Evolutionary conservation across 2,888 invertebrate species (phyloP).

Genomic region (Troides aeacus): DNA sequence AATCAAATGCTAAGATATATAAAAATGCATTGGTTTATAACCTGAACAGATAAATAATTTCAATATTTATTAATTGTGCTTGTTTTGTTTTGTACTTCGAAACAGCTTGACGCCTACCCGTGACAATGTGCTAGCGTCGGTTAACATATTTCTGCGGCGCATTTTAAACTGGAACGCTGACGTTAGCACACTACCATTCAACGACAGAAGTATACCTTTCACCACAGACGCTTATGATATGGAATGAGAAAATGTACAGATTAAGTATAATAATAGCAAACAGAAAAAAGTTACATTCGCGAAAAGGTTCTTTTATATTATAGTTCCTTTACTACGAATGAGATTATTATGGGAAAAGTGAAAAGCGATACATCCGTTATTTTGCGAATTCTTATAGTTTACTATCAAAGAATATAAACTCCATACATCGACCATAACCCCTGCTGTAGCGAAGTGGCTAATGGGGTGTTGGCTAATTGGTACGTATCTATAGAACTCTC

Average conservation of each 20-base stretch:
- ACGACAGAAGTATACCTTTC: too few relatives aligned
- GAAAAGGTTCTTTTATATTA: too few relatives aligned
- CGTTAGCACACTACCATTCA: too few relatives aligned
- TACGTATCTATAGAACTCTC: conserved; percentile 91
- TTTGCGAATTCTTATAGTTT: not conserved
- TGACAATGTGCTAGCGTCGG: too few relatives aligned
- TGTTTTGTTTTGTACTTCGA: not conserved
- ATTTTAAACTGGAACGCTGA: too few relatives aligned
- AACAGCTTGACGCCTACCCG: too few relatives aligned
- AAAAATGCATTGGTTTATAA: conserved; percentile 1
- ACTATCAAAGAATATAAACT: not conserved
- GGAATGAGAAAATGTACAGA: not conserved
- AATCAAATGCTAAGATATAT: not conserved
- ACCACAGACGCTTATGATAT: not conserved
- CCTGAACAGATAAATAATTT: not conserved
- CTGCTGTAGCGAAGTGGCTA: conserved; percentile 85
- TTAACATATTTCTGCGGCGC: too few relatives aligned
- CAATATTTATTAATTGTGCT: not conserved
- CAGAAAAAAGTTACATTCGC: too few relatives aligned
- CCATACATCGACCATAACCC: conserved; percentile 92
- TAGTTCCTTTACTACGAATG: too few relatives aligned
- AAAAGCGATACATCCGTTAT: too few relatives aligned
- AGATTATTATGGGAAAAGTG: too few relatives aligned
- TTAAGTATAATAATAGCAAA: not conserved
- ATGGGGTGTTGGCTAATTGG: conserved; percentile 87